Conservation (phyloP, 2,888 invertebrate species). For the Branchellion lobata region DNA sequence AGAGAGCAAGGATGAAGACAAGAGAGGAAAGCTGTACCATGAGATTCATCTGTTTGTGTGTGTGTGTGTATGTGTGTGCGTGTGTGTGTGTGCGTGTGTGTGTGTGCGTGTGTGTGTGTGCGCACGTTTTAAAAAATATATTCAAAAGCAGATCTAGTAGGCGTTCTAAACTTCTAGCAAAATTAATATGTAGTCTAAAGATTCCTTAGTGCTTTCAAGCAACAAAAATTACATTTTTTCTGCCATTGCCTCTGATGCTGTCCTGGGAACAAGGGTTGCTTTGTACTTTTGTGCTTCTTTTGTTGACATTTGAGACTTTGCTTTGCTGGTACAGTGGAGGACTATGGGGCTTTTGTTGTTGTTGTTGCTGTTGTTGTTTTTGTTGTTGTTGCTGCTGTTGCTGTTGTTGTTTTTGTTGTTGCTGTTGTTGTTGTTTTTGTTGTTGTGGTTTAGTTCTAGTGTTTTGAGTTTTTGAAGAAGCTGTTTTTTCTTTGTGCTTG, state of each 20-base stretch:
- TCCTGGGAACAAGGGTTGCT: neutral
- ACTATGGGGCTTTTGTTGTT: neutral
- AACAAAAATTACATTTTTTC: conserved; percentile 5
- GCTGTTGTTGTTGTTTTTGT: too few species aligned
- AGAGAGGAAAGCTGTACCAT: too few species aligned
- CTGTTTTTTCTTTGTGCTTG: neutral
- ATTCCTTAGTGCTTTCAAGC: too few species aligned
- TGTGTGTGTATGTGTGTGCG: neutral
- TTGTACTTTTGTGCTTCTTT: neutral
- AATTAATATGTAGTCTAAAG: too few species aligned
- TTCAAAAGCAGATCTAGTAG: conserved; percentile 3
- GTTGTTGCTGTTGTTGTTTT: conserved; percentile 27
- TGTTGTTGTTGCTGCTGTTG: conserved; percentile 21
- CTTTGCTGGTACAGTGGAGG: neutral
- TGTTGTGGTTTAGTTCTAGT: too few species aligned
- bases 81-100: conserved; percentile 57
- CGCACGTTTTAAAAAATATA: neutral
- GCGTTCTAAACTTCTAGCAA: too few species aligned
- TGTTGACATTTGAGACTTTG: neutral
- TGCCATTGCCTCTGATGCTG: neutral
- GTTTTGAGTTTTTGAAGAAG: neutral
- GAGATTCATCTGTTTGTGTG: conserved; percentile 57
- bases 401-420: neutral
- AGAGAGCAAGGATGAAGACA: too few species aligned
- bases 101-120: conserved; percentile 57